phyloP scores from a whole-genome alignment of 2,113 vertebrate species.

The Lucifuga dentata region DNA sequence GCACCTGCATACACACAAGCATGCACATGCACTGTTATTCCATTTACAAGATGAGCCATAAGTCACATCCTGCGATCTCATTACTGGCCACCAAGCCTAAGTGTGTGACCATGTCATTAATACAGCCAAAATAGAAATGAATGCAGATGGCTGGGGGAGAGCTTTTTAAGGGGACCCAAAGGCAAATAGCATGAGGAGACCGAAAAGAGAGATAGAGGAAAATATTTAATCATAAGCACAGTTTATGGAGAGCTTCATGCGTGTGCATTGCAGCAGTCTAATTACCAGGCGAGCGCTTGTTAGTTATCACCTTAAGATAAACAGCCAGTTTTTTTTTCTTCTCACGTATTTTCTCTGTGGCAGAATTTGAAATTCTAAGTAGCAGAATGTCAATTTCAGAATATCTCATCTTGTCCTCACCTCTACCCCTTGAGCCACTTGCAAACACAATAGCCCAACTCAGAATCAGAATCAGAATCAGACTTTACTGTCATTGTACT shows the following conservation, averaged over 20 bases:
- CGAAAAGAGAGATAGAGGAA: slow-evolving; percentile 19
- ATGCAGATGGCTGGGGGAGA: slow-evolving; percentile 33
- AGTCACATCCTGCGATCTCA: slow-evolving; percentile 54
- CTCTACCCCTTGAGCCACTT: slow-evolving; percentile 10
- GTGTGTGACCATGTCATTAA: slow-evolving; percentile 53
- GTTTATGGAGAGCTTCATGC: slow-evolving; percentile 57
- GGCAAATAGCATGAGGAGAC: slow-evolving; percentile 12
- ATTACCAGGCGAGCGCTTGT: slow-evolving; percentile 76
- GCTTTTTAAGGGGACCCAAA: slow-evolving; percentile 40
- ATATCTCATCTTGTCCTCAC: slow-evolving; percentile 12
- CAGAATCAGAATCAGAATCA: too few species aligned
- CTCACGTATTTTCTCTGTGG: slow-evolving; percentile 20
- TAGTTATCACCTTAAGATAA: slow-evolving; percentile 79
- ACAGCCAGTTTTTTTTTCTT: slow-evolving; percentile 49
- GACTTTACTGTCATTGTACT: too few species aligned
- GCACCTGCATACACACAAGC: slow-evolving; percentile 10
- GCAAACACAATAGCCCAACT: too few species aligned
- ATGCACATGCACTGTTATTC: slow-evolving; percentile 25
- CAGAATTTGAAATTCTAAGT: slow-evolving; percentile 73
- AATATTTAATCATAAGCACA: slow-evolving; percentile 64
- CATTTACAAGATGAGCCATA: slow-evolving; percentile 39
- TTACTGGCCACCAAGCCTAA: slow-evolving; percentile 33
- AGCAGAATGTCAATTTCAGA: slow-evolving; percentile 60
- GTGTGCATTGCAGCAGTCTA: slow-evolving; percentile 63
- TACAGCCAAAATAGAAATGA: slow-evolving; percentile 50